phyloP scores from a whole-genome alignment of 2,888 invertebrate genomes.

The Xanthia icteritia region DNA sequence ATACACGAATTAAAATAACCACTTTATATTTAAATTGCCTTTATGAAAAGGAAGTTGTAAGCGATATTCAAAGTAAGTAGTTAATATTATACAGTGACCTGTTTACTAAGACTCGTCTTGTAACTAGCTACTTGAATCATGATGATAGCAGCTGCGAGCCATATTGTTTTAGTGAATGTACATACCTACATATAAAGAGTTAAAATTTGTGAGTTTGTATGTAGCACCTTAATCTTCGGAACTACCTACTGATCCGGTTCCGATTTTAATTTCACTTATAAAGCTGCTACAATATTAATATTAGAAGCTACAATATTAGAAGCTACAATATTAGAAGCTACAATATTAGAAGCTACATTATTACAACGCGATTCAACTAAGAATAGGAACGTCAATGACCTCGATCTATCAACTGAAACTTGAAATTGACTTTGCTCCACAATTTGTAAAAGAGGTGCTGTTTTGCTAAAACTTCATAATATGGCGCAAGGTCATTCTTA shows the following conservation, averaged over 20 bases:
- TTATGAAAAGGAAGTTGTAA: constrained; percentile 63
- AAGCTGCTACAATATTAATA: too few species aligned
- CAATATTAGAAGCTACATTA: too few species aligned
- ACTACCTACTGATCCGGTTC: neutral
- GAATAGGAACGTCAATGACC: too few species aligned
- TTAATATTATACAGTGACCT: constrained; percentile 62
- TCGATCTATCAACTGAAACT: too few species aligned
- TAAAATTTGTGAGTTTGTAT: neutral
- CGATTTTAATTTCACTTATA: neutral
- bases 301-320: too few species aligned
- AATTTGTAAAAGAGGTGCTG: neutral
- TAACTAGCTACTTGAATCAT: constrained; percentile 23
- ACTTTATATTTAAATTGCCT: constrained; percentile 62
- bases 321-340: too few species aligned
- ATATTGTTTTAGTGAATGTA: constrained; percentile 43
- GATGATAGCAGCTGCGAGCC: constrained; percentile 54
- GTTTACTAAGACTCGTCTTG: constrained; percentile 54
- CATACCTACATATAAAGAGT: too few species aligned
- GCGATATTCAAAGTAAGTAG: constrained; percentile 57
- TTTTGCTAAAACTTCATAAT: neutral
- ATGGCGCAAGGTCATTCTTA: neutral
- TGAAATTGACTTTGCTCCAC: neutral
- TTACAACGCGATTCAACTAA: neutral
- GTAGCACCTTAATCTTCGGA: neutral
- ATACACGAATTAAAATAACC: constrained; percentile 50